Conservation (phyloP, 1,140 invertebrate species). For the Drosophila fuyamai region DNA sequence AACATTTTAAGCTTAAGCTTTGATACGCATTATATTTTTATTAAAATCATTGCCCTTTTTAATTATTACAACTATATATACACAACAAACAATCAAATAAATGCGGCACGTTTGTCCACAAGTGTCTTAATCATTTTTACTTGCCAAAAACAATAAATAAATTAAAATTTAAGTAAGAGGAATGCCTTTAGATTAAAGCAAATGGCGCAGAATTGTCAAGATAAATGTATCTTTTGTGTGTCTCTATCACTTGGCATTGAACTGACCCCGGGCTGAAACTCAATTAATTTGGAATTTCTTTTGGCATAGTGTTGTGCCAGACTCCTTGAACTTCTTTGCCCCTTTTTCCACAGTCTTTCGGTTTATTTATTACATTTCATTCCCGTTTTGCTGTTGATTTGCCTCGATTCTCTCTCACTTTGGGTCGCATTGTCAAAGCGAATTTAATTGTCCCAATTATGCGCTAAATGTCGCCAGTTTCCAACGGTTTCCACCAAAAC, state of each 20-base stretch:
- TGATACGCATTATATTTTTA: too few species aligned
- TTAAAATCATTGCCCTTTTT: too few species aligned
- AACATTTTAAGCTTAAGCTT: too few species aligned
- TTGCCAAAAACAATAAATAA: not conserved
- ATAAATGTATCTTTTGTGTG: conserved; percentile 38
- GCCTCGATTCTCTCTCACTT: conserved; percentile 42
- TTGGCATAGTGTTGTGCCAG: conserved; percentile 36
- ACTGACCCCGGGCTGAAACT: conserved; percentile 34
- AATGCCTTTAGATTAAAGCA: conserved; percentile 22
- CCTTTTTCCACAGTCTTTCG: not conserved
- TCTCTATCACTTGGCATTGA: conserved; percentile 24
- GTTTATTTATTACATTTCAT: conserved; percentile 75
- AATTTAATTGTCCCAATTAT: conserved; percentile 82
- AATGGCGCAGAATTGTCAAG: conserved; percentile 32
- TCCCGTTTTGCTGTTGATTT: conserved; percentile 63
- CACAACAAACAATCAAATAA: too few species aligned
- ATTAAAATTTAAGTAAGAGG: conserved; percentile 15
- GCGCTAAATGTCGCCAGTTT: conserved; percentile 69
- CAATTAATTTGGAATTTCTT: conserved; percentile 47
- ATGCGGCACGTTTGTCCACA: not conserved
- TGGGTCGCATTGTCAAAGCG: conserved; percentile 71
- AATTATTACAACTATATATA: too few species aligned
- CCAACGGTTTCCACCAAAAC: conserved; percentile 24
- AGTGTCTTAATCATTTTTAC: not conserved
- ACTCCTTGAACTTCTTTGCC: conserved; percentile 12